phyloP scores from a whole-genome alignment of 2,888 invertebrate species.

The Euplagia quadripunctaria region DNA sequence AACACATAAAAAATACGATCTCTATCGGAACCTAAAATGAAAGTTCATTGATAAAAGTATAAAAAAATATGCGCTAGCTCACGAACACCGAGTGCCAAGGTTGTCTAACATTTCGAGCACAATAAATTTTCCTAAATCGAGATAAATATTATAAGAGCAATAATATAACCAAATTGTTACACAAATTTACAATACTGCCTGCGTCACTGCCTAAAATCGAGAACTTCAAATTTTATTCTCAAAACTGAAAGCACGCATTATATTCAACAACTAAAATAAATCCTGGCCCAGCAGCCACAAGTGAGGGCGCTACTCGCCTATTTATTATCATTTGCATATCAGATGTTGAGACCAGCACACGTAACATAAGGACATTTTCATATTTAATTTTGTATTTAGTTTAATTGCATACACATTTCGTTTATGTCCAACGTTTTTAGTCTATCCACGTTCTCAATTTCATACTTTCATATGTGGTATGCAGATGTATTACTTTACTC shows the following conservation, averaged over 20 bases:
- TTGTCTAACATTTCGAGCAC: no score
- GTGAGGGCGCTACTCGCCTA: conserved; percentile 64
- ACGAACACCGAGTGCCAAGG: no score
- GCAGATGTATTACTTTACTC: neutral
- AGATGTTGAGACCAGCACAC: conserved; percentile 51
- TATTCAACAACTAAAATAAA: conserved; percentile 53
- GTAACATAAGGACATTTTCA: conserved; percentile 75
- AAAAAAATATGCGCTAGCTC: no score
- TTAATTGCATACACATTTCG: conserved; percentile 77
- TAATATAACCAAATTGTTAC: neutral
- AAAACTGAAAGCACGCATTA: conserved; percentile 29
- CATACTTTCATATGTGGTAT: neutral
- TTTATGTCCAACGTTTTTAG: conserved; percentile 58
- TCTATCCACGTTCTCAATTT: conserved; percentile 27
- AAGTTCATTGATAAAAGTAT: no score
- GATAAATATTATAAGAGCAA: no score
- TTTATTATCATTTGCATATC: conserved; percentile 79
- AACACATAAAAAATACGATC: no score
- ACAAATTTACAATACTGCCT: conserved; percentile 1
- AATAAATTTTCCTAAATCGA: no score
- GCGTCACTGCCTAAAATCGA: neutral
- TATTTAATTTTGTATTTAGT: conserved; percentile 82
- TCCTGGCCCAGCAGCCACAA: conserved; percentile 36
- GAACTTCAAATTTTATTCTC: conserved; percentile 14
- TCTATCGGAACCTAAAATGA: no score